phyloP scores from a whole-genome alignment of 2,888 invertebrate species.

The Ferdinandea cuprea region DNA sequence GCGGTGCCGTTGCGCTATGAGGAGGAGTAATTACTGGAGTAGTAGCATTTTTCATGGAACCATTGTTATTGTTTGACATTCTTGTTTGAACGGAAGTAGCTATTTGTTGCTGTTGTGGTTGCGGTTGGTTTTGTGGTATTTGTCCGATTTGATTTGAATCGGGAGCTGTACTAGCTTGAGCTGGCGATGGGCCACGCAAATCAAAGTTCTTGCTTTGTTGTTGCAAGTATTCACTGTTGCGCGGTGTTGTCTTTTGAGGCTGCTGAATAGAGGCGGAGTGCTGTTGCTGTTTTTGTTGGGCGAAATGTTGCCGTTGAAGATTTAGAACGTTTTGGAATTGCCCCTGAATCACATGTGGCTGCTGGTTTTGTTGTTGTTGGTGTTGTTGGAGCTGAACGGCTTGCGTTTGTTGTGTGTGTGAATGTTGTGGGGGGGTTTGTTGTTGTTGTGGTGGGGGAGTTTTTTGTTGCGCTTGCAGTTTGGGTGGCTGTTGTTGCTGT shows the following conservation, averaged over 20 bases:
- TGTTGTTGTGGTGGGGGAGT: constrained; percentile 3
- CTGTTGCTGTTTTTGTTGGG: constrained; percentile 74
- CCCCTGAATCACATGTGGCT: constrained; percentile 76
- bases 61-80: constrained; percentile 56
- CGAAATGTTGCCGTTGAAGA: constrained; percentile 77
- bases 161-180: constrained; percentile 86
- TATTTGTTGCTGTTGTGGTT: constrained; percentile 44
- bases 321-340: constrained; percentile 79
- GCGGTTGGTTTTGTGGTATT: constrained; percentile 41
- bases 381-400: constrained; percentile 36
- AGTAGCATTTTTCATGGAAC: constrained; percentile 51
- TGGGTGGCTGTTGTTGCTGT: constrained; percentile 31
- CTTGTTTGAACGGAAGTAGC: constrained; percentile 27
- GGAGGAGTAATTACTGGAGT: constrained; percentile 36
- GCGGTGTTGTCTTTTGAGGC: constrained; percentile 77
- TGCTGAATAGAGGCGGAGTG: constrained; percentile 61
- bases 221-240: constrained; percentile 77
- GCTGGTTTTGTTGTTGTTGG: constrained; percentile 56
- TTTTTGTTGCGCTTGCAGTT: constrained; percentile 35
- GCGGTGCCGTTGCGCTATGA: constrained; percentile 25
- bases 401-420: constrained; percentile 36
- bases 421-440: constrained; percentile 35
- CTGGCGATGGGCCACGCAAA: constrained; percentile 84
- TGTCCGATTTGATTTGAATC: constrained; percentile 76
- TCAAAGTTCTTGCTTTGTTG: constrained; percentile 77